A percentile compares a stretch with the other conserved stretches of the same genome.
Evolutionary conservation across 2,113 vertebrate species (phyloP).

Genomic region (Gila orcuttii): DNA sequence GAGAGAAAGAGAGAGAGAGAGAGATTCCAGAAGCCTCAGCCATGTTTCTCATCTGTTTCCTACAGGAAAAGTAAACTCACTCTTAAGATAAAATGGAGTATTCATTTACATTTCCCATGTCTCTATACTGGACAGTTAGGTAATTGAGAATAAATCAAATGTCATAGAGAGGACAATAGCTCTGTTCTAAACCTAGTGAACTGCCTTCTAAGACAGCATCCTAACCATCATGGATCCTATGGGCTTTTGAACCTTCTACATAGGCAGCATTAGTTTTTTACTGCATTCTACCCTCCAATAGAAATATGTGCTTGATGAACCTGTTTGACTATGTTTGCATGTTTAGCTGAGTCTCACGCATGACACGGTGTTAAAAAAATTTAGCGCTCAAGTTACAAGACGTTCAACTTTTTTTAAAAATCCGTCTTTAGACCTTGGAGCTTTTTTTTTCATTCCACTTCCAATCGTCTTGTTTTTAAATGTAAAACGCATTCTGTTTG

Average conservation of each 20-base stretch:
- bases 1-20: constrained; percentile 20
- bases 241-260: background rate
- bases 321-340: too few species aligned
- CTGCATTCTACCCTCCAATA: too few species aligned
- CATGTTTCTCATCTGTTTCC: constrained; percentile 67
- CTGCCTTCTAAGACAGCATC: background rate
- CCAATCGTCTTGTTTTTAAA: too few species aligned
- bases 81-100: constrained; percentile 58
- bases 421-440: too few species aligned
- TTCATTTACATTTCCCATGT: constrained; percentile 64
- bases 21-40: constrained; percentile 54
- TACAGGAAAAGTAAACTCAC: constrained; percentile 55
- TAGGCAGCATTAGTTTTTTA: too few species aligned
- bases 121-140: constrained; percentile 42
- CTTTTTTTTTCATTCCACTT: too few species aligned
- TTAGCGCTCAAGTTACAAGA: too few species aligned
- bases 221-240: background rate
- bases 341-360: too few species aligned
- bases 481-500: too few species aligned
- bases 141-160: constrained; percentile 64
- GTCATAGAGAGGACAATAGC: constrained; percentile 51
- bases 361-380: too few species aligned
- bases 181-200: constrained; percentile 42
- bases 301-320: too few species aligned
- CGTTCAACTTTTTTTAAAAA: too few species aligned